Conservation (phyloP, 2,113 vertebrate species). For the Thunnus thynnus region DNA sequence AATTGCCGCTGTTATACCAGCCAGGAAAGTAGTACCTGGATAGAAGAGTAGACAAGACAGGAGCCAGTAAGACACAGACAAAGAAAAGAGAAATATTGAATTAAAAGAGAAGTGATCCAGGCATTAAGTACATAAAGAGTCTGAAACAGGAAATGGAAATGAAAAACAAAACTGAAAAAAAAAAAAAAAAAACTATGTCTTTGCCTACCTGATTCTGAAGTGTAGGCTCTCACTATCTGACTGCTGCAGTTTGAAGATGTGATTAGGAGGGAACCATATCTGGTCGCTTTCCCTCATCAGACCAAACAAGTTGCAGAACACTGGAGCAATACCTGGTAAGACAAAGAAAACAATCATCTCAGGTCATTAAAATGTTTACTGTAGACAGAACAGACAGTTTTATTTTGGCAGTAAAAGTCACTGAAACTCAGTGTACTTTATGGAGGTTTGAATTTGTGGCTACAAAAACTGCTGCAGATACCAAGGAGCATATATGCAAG, state of each 20-base stretch:
- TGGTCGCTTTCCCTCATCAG: slow-evolving; percentile 92
- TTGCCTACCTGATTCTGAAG: slow-evolving; percentile 91
- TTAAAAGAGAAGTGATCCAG: background rate
- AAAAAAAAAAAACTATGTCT: no score
- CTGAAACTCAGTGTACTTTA: background rate
- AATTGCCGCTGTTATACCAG: slow-evolving; percentile 90
- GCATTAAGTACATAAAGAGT: background rate
- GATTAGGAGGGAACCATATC: slow-evolving; percentile 94
- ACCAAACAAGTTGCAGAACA: slow-evolving; percentile 92
- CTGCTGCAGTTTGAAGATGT: slow-evolving; percentile 91
- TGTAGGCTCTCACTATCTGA: slow-evolving; percentile 84
- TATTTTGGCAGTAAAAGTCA: background rate
- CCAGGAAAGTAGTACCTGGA: slow-evolving; percentile 94
- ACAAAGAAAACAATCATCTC: background rate
- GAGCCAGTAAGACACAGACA: no score
- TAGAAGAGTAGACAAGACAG: background rate
- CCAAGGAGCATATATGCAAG: background rate
- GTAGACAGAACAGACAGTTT: background rate
- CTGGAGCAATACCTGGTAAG: slow-evolving; percentile 89
- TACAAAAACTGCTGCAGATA: background rate
- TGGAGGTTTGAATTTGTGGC: background rate
- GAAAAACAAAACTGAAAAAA: no score
- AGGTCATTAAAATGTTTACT: background rate
- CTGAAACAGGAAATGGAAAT: background rate
- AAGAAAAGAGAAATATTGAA: no score